Percentiles rank a stretch among this genome's conserved stretches.
phyloP scores from a whole-genome alignment of 2,888 invertebrate genomes.

The Pecten maximus region DNA sequence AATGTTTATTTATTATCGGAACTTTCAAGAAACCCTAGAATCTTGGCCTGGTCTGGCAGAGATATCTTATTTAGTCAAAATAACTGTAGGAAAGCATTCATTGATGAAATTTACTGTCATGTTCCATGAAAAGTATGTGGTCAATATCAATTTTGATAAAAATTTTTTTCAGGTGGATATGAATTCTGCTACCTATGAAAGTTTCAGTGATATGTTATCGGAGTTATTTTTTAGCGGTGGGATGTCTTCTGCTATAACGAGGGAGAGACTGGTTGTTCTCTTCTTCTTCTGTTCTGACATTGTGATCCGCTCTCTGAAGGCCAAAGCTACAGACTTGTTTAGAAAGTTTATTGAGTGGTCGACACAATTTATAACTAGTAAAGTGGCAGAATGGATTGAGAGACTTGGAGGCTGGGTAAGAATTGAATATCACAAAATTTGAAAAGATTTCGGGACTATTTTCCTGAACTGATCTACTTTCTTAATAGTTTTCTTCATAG shows the following conservation, averaged over 20 bases:
- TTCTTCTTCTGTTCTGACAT: conserved; percentile 81
- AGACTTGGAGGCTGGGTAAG: conserved; percentile 80
- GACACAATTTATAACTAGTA: conserved; percentile 71
- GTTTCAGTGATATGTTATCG: conserved; percentile 72
- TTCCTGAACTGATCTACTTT: no score
- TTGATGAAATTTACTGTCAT: no score
- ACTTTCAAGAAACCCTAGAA: no score
- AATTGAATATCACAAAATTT: no score
- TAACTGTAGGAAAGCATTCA: no score
- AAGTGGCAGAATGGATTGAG: conserved; percentile 77
- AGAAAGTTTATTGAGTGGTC: conserved; percentile 76
- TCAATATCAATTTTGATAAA: no score
- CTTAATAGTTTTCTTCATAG: no score
- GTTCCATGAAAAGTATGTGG: no score
- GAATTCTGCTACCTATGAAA: conserved; percentile 61
- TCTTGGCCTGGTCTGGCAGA: no score
- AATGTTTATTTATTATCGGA: no score
- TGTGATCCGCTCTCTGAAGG: conserved; percentile 71
- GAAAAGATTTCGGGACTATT: no score
- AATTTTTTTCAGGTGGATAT: conserved; percentile 60
- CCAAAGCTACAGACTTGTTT: conserved; percentile 60
- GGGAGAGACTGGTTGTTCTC: conserved; percentile 77
- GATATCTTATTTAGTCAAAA: no score
- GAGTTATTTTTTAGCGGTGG: conserved; percentile 71
- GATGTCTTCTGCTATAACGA: conserved; percentile 59